phyloP scores from a whole-genome alignment of 2,797 vertebrate species.

The Lutjanus argentimaculatus region DNA sequence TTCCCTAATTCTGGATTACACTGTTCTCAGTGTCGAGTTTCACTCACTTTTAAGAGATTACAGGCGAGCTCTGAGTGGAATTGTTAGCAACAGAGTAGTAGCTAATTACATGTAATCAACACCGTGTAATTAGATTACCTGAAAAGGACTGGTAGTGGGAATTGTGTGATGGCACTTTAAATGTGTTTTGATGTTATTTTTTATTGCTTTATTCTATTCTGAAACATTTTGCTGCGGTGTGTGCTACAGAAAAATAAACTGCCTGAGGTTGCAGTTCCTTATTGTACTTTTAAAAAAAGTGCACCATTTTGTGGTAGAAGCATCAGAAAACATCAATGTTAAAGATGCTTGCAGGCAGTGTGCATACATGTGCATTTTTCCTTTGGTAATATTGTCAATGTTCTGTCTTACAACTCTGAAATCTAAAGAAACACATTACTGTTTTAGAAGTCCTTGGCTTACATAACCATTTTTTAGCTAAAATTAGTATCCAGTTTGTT shows the following conservation, averaged over 20 bases:
- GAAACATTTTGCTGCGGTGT: background rate
- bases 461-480: background rate
- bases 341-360: background rate
- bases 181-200: background rate
- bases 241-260: too few relatives aligned
- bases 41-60: constrained; percentile 41
- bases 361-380: background rate
- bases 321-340: background rate
- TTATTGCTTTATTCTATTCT: background rate
- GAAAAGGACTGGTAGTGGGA: background rate
- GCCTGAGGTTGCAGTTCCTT: background rate
- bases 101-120: constrained; percentile 15
- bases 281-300: background rate
- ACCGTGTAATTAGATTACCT: background rate
- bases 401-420: background rate
- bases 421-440: background rate
- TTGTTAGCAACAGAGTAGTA: background rate
- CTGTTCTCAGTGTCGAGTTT: constrained; percentile 47
- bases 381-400: background rate
- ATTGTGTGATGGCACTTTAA: background rate
- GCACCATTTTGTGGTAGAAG: too few relatives aligned
- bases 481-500: background rate
- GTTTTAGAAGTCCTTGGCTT: too few relatives aligned
- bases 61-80: background rate
- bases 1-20: constrained; percentile 57